phyloP scores from a whole-genome alignment of 2,797 vertebrate genomes.

The Gallirallus australis region DNA sequence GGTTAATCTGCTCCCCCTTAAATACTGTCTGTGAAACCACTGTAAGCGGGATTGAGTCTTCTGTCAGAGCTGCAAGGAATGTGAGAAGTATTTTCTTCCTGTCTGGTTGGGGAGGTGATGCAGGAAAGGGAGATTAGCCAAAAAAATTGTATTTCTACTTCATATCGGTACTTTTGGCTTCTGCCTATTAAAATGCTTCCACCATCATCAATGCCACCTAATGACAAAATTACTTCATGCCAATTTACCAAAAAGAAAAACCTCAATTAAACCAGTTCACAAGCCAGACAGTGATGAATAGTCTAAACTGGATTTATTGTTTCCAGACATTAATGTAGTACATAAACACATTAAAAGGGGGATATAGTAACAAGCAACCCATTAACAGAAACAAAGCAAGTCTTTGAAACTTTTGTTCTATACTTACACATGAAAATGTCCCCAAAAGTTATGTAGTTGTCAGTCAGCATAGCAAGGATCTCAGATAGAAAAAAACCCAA shows the following conservation, averaged over 20 bases:
- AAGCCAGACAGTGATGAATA: not conserved
- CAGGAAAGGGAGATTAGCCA: not conserved
- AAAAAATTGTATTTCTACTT: not conserved
- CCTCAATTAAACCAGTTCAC: not conserved
- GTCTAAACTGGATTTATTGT: constrained; percentile 64
- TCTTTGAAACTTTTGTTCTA: not conserved
- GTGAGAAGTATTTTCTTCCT: not conserved
- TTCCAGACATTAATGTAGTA: constrained; percentile 53
- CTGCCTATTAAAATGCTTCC: not conserved
- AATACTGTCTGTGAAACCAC: not conserved
- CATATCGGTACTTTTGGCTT: not conserved
- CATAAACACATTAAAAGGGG: constrained; percentile 37
- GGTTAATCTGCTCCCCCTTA: not conserved
- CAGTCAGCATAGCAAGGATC: constrained; percentile 21
- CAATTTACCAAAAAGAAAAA: not conserved
- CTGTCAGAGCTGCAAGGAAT: not conserved
- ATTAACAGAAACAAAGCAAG: constrained; percentile 48
- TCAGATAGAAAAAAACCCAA: not conserved
- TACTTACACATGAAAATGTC: constrained; percentile 29
- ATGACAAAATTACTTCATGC: not conserved
- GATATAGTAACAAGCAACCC: constrained; percentile 39
- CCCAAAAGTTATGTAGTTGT: not conserved
- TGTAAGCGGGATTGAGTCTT: not conserved
- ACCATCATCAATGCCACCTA: not conserved
- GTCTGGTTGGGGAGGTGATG: not conserved